These are phyloP conservation scores for Meriones psammophilus DNA, from an alignment of 2,797 vertebrate species.

Conservation along the genomic window DNA sequence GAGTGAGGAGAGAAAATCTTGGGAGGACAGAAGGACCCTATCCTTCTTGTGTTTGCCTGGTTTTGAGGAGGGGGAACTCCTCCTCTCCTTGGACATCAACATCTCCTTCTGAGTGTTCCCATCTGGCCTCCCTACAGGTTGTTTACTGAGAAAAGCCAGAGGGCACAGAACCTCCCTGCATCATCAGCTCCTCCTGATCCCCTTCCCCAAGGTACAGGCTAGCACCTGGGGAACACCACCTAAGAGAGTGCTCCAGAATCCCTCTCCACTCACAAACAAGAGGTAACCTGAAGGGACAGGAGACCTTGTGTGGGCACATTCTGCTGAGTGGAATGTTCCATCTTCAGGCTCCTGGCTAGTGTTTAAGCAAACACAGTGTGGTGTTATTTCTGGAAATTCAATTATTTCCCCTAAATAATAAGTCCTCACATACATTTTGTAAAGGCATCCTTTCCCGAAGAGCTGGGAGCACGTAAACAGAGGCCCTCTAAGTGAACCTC, in stretches of 20 bases:
- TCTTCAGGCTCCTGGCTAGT: conserved; percentile 48
- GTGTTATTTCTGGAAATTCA: conserved; percentile 72
- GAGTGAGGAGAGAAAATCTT: background rate
- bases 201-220: conserved; percentile 64
- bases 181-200: conserved; percentile 76
- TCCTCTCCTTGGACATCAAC: background rate
- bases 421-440: conserved; percentile 51
- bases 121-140: conserved; percentile 76
- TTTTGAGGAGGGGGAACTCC: background rate
- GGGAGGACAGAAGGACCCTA: background rate
- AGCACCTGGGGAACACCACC: conserved; percentile 58
- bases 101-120: conserved; percentile 9
- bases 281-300: conserved; percentile 59
- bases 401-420: conserved; percentile 64
- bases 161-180: conserved; percentile 72
- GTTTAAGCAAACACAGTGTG: background rate
- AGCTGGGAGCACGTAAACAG: background rate
- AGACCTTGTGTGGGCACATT: conserved; percentile 61
- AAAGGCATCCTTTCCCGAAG: conserved; percentile 37
- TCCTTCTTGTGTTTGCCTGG: background rate
- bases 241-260: conserved; percentile 42
- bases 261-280: conserved; percentile 78
- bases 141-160: conserved; percentile 81
- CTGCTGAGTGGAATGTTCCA: conserved; percentile 48
- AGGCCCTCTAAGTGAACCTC: conserved; percentile 69